phyloP scores from a whole-genome alignment of 2,113 vertebrate genomes.

The Grallaria varia region DNA sequence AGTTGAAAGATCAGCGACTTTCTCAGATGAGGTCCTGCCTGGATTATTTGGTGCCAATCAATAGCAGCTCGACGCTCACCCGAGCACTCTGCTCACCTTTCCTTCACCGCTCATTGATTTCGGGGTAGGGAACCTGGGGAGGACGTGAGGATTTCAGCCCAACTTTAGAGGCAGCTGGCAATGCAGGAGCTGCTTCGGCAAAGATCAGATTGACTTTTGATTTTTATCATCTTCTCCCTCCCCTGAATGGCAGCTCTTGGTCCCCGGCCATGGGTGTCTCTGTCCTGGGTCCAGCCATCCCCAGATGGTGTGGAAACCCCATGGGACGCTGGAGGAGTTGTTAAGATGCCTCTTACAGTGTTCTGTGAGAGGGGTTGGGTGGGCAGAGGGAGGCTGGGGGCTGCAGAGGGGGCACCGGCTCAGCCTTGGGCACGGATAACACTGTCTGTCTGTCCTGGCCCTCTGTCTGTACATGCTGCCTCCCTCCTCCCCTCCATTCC shows the following conservation, averaged over 20 bases:
- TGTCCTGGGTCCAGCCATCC: rapidly evolving
- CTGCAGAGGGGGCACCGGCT: not conserved
- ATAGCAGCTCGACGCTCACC: slow-evolving; percentile 32
- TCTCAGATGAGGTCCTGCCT: slow-evolving; percentile 52
- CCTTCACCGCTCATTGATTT: slow-evolving; percentile 46
- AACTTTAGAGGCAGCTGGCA: not conserved
- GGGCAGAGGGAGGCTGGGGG: not conserved
- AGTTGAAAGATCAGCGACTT: slow-evolving; percentile 55
- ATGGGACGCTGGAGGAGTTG: rapidly evolving
- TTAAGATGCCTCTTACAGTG: not conserved
- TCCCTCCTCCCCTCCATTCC: not conserved
- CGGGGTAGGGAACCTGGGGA: not conserved
- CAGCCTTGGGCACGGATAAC: not conserved
- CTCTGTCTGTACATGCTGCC: not conserved
- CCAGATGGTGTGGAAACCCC: not conserved
- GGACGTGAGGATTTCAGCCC: not conserved
- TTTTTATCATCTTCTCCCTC: not conserved
- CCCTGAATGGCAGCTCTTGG: not conserved
- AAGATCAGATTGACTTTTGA: not conserved
- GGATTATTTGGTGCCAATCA: slow-evolving; percentile 61
- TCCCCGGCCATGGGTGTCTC: rapidly evolving
- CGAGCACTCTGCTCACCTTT: slow-evolving; percentile 53
- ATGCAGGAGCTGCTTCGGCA: not conserved
- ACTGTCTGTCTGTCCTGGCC: not conserved
- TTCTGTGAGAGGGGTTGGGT: not conserved